These are phyloP conservation scores for Thymelicus lineola DNA, from an alignment of 2,888 invertebrate genomes.

Conservation along the genomic window DNA sequence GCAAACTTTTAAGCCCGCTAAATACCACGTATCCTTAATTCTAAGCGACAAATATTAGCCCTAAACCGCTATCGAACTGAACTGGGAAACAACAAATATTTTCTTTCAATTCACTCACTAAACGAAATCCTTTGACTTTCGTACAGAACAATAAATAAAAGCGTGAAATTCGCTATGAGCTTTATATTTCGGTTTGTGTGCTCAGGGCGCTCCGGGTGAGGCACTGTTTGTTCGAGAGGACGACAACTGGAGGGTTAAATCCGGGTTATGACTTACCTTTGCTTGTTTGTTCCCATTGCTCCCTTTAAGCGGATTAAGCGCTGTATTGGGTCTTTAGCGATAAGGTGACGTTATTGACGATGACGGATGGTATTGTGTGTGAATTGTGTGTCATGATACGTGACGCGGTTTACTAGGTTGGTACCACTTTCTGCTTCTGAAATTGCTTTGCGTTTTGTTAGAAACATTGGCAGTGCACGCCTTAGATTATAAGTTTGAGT, in stretches of 20 bases:
- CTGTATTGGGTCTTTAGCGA: constrained; percentile 1
- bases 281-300: constrained; percentile 9
- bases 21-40: not conserved
- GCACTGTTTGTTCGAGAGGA: constrained; percentile 3
- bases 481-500: too few species aligned
- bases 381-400: too few species aligned
- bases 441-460: too few species aligned
- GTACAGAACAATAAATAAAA: constrained; percentile 39
- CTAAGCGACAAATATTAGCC: constrained; percentile 13
- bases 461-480: too few species aligned
- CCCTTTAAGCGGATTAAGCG: constrained; percentile 18
- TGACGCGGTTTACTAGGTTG: too few species aligned
- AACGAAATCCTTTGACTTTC: constrained; percentile 41
- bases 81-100: constrained; percentile 31
- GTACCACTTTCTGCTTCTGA: too few species aligned
- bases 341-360: not conserved
- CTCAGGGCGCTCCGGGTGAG: constrained; percentile 7
- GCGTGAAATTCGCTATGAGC: constrained; percentile 38
- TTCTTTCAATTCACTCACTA: constrained; percentile 37
- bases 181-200: constrained; percentile 31
- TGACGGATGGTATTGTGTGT: not conserved
- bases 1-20: not conserved
- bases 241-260: constrained; percentile 11
- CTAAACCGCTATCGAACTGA: not conserved
- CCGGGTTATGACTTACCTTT: constrained; percentile 22